These are phyloP conservation scores for Echiichthys vipera DNA, from an alignment of 2,797 vertebrate genomes.

Conservation along the genomic window DNA sequence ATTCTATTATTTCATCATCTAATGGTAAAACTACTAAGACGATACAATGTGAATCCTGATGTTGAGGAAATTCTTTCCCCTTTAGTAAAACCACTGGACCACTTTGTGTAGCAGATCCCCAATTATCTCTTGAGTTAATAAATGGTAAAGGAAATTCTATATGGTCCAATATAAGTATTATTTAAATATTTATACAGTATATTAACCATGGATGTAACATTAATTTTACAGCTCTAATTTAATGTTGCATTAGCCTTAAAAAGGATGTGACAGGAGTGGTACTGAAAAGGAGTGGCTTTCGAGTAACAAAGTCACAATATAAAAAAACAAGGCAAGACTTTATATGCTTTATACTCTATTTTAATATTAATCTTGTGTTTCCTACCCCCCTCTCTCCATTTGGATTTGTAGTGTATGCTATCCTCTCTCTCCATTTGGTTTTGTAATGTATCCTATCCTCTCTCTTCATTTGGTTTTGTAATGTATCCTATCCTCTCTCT, in stretches of 20 bases:
- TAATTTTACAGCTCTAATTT: neutral
- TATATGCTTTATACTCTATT: slow-evolving; percentile 1
- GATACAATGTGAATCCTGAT: neutral
- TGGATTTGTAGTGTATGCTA: slow-evolving; percentile 38
- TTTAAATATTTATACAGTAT: neutral
- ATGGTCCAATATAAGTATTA: slow-evolving; percentile 9
- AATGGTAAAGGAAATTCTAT: neutral
- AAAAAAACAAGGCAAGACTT: slow-evolving; percentile 8
- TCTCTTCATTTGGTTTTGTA: slow-evolving; percentile 28
- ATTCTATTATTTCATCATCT: neutral
- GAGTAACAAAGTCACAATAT: slow-evolving; percentile 8
- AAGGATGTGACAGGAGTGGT: neutral
- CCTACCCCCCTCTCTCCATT: slow-evolving; percentile 28
- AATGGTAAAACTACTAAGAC: neutral
- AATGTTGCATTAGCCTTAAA: slow-evolving; percentile 16
- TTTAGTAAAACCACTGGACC: neutral
- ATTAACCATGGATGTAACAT: neutral
- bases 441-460: slow-evolving; percentile 19
- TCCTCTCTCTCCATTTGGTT: slow-evolving; percentile 44
- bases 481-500: slow-evolving; percentile 27
- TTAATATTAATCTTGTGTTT: slow-evolving; percentile 36
- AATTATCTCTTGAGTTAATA: slow-evolving; percentile 5
- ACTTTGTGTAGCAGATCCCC: neutral
- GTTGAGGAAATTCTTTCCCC: neutral
- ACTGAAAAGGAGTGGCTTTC: slow-evolving; percentile 5